phyloP scores from a whole-genome alignment of 2,113 vertebrate species.

The Climacteris rufus region DNA sequence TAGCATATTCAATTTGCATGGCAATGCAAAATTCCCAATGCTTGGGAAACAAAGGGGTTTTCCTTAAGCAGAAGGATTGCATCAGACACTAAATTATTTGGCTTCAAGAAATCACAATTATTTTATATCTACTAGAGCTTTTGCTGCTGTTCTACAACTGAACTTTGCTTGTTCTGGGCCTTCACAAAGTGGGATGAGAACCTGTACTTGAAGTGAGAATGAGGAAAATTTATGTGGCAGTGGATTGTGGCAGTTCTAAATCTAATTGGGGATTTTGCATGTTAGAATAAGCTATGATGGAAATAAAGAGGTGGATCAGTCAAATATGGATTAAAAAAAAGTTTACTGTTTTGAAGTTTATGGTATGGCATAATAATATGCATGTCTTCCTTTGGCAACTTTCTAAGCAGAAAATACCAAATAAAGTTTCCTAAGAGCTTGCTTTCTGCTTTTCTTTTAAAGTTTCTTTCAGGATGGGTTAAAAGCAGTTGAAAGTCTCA shows the following conservation, averaged over 20 bases:
- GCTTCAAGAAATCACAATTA: not conserved
- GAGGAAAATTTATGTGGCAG: not conserved
- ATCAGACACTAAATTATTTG: not conserved
- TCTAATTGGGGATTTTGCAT: not conserved
- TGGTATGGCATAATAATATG: not conserved
- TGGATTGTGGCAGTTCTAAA: not conserved
- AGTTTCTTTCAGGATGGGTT: conserved; percentile 99
- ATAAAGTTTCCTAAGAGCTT: not conserved
- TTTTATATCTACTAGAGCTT: not conserved
- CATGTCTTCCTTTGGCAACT: not conserved
- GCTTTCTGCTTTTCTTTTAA: not conserved
- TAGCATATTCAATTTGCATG: not conserved
- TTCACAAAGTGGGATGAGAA: not conserved
- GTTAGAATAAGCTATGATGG: not conserved
- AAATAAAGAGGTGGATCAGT: not conserved
- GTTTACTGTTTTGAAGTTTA: not conserved
- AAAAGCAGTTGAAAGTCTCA: conserved; percentile 97
- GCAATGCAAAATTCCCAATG: no score
- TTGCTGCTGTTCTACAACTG: not conserved
- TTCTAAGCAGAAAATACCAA: not conserved
- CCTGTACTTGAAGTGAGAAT: not conserved
- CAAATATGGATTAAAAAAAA: not conserved
- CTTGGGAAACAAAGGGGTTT: not conserved
- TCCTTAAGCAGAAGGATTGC: not conserved
- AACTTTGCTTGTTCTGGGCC: not conserved